Conservation (phyloP, 2,113 vertebrate genomes). For the Thunnus maccoyii region DNA sequence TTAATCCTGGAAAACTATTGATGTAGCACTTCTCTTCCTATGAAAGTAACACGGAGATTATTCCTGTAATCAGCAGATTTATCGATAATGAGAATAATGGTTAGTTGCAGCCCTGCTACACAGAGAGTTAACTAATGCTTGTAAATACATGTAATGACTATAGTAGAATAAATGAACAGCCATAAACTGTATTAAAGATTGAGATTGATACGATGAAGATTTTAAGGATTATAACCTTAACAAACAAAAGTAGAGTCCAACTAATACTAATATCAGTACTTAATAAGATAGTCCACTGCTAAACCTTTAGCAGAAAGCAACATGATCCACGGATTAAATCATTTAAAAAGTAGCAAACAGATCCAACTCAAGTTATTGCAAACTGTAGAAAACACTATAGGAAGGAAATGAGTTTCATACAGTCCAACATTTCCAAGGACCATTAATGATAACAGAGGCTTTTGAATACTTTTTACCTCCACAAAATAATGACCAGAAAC, state of each 20-base stretch:
- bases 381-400: neutral
- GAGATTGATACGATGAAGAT: neutral
- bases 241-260: neutral
- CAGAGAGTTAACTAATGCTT: too few relatives aligned
- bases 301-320: neutral
- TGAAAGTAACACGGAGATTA: too few relatives aligned
- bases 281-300: neutral
- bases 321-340: neutral
- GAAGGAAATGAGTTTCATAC: neutral
- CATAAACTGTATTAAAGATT: too few relatives aligned
- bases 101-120: too few relatives aligned
- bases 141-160: too few relatives aligned
- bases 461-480: constrained; percentile 53
- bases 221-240: constrained; percentile 10
- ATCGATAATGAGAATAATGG: too few relatives aligned
- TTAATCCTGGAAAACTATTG: too few relatives aligned
- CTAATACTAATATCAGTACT: neutral
- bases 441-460: constrained; percentile 29
- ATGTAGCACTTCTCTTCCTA: too few relatives aligned
- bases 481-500: constrained; percentile 14
- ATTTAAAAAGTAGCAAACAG: neutral
- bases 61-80: too few relatives aligned
- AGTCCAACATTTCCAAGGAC: neutral
- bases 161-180: too few relatives aligned
- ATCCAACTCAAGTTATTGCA: neutral